phyloP scores from a whole-genome alignment of 2,888 invertebrate genomes.

The Drosophila ochracea region DNA sequence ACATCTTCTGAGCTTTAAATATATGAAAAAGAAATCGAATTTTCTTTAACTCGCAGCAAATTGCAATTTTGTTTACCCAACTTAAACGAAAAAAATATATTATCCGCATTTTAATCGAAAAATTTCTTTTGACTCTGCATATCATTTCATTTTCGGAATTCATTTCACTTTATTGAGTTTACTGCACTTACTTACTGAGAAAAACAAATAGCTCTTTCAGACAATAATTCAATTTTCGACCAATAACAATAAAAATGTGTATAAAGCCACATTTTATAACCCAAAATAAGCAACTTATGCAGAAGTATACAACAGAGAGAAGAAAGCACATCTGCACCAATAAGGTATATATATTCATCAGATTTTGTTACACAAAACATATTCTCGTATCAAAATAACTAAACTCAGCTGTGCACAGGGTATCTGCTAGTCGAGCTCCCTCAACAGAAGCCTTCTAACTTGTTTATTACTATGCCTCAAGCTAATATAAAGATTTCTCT shows the following conservation, averaged over 20 bases:
- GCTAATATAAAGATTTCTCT: not conserved
- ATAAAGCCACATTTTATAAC: not conserved
- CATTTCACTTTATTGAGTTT: not conserved
- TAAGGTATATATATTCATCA: not conserved
- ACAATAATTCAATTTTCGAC: not conserved
- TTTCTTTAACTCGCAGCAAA: not conserved
- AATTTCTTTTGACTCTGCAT: not conserved
- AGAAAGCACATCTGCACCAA: not conserved
- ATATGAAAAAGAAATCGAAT: not conserved
- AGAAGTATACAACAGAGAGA: not conserved
- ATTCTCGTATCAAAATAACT: not conserved
- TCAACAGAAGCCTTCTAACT: not conserved
- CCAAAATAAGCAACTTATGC: not conserved
- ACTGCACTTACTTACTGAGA: not conserved
- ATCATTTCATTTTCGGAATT: not conserved
- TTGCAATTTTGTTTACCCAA: not conserved
- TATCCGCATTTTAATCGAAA: not conserved
- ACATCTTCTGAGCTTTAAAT: not conserved
- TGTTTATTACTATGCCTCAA: not conserved
- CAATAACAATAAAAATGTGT: not conserved
- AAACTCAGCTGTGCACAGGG: not conserved
- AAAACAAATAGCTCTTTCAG: not conserved
- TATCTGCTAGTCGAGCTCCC: not conserved
- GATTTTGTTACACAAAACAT: not conserved
- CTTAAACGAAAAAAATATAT: not conserved